Conservation (phyloP, 1,140 invertebrate species). For the Onthophagus taurus region DNA sequence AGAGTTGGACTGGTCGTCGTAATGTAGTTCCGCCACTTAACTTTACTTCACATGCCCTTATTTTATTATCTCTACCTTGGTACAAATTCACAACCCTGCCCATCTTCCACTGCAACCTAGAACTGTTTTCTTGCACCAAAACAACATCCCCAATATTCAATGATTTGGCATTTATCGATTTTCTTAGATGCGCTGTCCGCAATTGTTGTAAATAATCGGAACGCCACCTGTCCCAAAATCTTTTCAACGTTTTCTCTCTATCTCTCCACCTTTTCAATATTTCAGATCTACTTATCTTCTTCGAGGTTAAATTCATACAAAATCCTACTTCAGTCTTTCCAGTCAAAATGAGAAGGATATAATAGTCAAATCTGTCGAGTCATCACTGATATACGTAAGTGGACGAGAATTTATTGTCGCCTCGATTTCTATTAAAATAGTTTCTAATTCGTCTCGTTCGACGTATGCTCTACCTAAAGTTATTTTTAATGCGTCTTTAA, state of each 20-base stretch:
- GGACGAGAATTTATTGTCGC: constrained; percentile 6
- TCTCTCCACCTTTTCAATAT: background rate
- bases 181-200: background rate
- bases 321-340: background rate
- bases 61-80: background rate
- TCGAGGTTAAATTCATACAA: background rate
- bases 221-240: background rate
- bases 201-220: background rate
- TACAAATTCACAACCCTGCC: background rate
- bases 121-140: background rate
- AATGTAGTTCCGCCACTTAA: too few species aligned
- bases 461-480: constrained; percentile 2
- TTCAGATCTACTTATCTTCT: background rate
- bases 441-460: constrained; percentile 5
- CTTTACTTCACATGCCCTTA: background rate
- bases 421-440: constrained; percentile 8
- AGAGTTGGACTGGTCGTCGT: background rate
- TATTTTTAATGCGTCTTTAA: constrained; percentile 6
- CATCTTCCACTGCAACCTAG: background rate
- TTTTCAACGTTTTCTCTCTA: background rate
- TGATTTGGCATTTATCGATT: background rate
- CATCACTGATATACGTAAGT: constrained; percentile 4
- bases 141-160: background rate
- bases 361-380: background rate
- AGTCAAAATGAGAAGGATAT: too few species aligned